Conservation (phyloP, 2,113 vertebrate species). For the Felis chaus region DNA sequence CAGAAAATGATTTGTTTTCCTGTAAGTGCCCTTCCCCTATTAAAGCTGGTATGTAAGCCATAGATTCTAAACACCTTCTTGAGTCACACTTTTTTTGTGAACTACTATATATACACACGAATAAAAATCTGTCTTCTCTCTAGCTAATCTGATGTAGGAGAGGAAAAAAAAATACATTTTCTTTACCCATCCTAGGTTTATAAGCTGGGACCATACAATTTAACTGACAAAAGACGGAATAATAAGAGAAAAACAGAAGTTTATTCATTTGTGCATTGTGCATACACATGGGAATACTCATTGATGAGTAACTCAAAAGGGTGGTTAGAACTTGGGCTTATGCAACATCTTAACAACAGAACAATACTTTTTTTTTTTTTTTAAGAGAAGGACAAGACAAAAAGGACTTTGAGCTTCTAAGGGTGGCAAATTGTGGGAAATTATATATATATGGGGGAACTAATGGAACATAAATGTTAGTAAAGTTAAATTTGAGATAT, state of each 20-base stretch:
- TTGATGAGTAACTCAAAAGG: not conserved
- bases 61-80: not conserved
- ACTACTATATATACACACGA: not conserved
- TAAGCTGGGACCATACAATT: not conserved
- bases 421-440: not conserved
- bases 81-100: not conserved
- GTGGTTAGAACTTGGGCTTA: not conserved
- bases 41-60: not conserved
- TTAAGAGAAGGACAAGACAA: not conserved
- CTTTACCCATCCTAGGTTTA: not conserved
- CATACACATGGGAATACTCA: not conserved
- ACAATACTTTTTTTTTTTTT: not conserved
- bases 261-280: not conserved
- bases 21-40: not conserved
- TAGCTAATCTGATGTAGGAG: not conserved
- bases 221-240: not conserved
- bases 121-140: not conserved
- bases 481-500: not conserved
- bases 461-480: not conserved
- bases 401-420: not conserved
- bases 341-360: not conserved
- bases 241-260: not conserved
- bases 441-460: not conserved
- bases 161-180: not conserved
- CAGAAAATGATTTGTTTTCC: not conserved